Base-by-base conservation (phyloP, 1,140 invertebrate species). In the Goniozus legneri region DNA sequence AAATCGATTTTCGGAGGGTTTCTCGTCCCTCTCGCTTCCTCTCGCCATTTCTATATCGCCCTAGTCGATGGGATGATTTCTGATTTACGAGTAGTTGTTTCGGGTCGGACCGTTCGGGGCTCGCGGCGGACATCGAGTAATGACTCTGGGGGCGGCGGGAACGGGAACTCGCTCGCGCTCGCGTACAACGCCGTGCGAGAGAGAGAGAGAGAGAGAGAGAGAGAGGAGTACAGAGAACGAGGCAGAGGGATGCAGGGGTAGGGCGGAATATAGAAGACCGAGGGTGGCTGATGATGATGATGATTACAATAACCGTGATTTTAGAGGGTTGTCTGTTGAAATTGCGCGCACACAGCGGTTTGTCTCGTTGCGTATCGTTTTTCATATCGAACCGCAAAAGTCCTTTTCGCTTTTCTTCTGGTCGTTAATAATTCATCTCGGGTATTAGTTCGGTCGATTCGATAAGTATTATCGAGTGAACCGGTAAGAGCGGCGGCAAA, bases 81-180 rank as follows among this genome's bases (percentile, higher is more conserved):
- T 73, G 72, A 75, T 76, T 76, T 75, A 74, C 71, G 64, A 67
- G 60, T 63, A 72, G 70, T 73, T 75, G 67, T 76, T 75, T 75
- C 63, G 59, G 58, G 65, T 66, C n/a, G n/a, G 65, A 61, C 60
- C 56, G 64, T 58, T 55, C 61, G 67, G 63, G 67, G 65, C 62
- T 65, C 61, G 58, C 47, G 65, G 65, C 65, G 69, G 71, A 75
- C 69, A 65, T 75, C 71, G 73, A 76, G 70, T 76, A 76, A 76
- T 75, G 70, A 74, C 71, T 76, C 67, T 68, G 69, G 71, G 65
- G 69, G 68, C 57, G 62, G 59, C 57, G 53, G 61, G 63, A 62
- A 52, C 52, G 63, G 54, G 56, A 60, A 64, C 58, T 64, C 62
- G 58, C 59, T 60, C 42, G 64, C 61, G n/a, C n/a, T n/a, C n/a